These are phyloP conservation scores for Fregetta grallaria DNA, from an alignment of 2,113 vertebrate species.

Conservation along the genomic window DNA sequence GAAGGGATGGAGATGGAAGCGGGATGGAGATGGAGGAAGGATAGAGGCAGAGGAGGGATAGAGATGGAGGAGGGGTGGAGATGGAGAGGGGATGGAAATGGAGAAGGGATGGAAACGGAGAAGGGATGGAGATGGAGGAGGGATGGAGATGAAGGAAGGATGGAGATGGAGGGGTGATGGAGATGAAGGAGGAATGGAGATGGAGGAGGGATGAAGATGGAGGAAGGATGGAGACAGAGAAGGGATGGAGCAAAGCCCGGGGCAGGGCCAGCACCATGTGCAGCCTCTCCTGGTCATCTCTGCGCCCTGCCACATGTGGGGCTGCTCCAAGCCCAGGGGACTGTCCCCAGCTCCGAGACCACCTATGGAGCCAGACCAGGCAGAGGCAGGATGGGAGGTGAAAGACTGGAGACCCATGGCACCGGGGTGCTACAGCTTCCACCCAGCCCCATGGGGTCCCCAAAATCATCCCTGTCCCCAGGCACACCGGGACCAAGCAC, in stretches of 20 bases:
- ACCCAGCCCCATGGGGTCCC: neutral
- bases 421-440: neutral
- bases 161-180: neutral
- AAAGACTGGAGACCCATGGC: accelerated
- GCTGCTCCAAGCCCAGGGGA: neutral
- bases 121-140: neutral
- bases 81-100: no score
- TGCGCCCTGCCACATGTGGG: accelerated
- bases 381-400: neutral
- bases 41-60: neutral
- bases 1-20: neutral
- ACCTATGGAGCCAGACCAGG: accelerated
- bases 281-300: neutral
- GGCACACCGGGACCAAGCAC: accelerated
- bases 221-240: neutral
- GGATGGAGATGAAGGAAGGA: no score
- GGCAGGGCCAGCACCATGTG: neutral
- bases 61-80: neutral
- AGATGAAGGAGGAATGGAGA: neutral
- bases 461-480: neutral
- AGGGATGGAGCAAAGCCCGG: neutral
- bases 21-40: neutral
- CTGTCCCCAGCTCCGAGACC: accelerated
- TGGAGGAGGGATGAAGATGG: neutral
- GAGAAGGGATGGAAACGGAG: neutral